Conservation (phyloP, 2,797 vertebrate species). For the Siniperca undulata region DNA sequence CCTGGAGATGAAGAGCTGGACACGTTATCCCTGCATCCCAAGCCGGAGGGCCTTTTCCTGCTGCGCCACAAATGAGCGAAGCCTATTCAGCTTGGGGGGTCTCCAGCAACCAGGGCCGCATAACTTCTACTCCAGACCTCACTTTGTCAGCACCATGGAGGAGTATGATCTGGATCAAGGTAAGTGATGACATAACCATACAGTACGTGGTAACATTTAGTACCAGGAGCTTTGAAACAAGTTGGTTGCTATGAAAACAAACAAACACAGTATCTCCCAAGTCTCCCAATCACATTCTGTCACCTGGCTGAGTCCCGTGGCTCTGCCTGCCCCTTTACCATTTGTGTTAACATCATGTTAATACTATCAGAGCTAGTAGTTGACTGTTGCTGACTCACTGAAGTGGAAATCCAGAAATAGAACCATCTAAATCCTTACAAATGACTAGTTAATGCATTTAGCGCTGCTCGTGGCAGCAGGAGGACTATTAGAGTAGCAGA, state of each 20-base stretch:
- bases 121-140: conserved; percentile 98
- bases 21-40: conserved; percentile 92
- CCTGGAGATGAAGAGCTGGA: conserved; percentile 94
- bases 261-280: background rate
- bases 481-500: background rate
- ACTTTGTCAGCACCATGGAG: conserved; percentile 98
- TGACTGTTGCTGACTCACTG: background rate
- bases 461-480: background rate
- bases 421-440: background rate
- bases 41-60: conserved; percentile 95
- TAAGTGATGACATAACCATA: conserved; percentile 69
- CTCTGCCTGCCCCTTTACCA: background rate
- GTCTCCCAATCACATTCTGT: background rate
- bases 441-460: background rate
- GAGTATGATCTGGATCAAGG: conserved; percentile 94
- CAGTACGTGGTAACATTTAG: too few relatives aligned
- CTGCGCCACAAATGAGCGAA: conserved; percentile 88
- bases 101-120: conserved; percentile 97
- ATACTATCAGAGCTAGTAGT: background rate
- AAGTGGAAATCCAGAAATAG: background rate
- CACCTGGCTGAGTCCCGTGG: background rate
- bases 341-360: background rate
- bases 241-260: background rate
- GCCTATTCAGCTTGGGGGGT: conserved; percentile 95
- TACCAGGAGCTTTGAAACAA: too few relatives aligned